Base-by-base conservation (phyloP, 1,140 invertebrate species). In the Dinoponera quadriceps region DNA sequence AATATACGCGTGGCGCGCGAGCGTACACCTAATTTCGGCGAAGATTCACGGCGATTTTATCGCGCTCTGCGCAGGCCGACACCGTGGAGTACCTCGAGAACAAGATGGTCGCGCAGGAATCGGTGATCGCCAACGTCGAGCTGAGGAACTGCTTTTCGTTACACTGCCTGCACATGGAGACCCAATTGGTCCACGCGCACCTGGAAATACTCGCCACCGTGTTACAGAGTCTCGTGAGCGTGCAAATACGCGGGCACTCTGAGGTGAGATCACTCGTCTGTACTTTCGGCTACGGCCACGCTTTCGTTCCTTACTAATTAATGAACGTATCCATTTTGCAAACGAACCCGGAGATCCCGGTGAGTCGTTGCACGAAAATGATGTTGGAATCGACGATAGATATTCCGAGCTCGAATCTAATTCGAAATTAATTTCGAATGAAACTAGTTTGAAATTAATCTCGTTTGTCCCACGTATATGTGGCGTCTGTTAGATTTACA, bases 81-180 rank as follows among this genome's bases (percentile, higher is more conserved):
- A 95, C 96, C n/a, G 95, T 96, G 0, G 96, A 96, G 84, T 95
- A 95, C 77, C 89, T 97, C 55, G 96, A 97, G 90, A 95, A 96
- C 82, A 95, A 95, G 90, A 97, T 97, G 95, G 92, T 97, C 62
- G 95, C 96, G 55, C 96, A 97, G 94, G 96, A 97, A 91, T 96
- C 95, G 83, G 95, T 96, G 20, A 96, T 97, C 69, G 95, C 95
- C 0, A 96, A 96, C 83, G 96, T 97, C 88, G 96, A 97, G 90
- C 94, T 96, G 72, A 94, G 96, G 68, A 96, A 96, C 86, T 96
- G 96, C 66, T 97, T 96, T 91, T 96, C 96, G 49, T 92, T 97
- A 7, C 96, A 97, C 86, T 97, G 96, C 90, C 94, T 97, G 13
- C 96, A 97, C 88, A 95, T 97, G 95, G 96, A 97, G 91, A 97